Percentiles rank a stretch among this genome's conserved stretches.
Evolutionary conservation across 2,113 vertebrate genomes (phyloP).

Genomic region (Catharus bicknelli): DNA sequence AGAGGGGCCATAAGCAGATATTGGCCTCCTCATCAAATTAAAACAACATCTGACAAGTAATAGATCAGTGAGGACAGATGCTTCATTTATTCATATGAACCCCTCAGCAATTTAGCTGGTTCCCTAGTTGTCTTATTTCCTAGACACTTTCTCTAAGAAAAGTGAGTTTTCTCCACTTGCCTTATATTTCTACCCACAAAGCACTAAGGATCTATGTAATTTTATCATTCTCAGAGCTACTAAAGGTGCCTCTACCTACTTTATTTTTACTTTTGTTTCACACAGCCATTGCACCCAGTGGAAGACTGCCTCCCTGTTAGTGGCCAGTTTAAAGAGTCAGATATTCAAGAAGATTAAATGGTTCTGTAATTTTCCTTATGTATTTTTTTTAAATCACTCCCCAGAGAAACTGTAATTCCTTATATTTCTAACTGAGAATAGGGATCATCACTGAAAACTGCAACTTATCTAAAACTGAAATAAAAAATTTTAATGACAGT

Average conservation of each 20-base stretch:
- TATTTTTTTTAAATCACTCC: background rate
- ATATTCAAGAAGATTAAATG: background rate
- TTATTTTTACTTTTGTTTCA: background rate
- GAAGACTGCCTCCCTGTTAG: background rate
- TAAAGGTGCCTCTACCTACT: background rate
- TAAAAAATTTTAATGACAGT: background rate
- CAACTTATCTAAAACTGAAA: background rate
- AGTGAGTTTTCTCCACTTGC: background rate
- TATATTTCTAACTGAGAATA: background rate
- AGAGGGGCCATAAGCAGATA: background rate
- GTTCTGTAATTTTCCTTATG: background rate
- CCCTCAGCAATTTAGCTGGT: slow-evolving; percentile 27
- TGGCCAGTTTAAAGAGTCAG: background rate
- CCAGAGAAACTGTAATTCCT: background rate
- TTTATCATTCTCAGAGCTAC: background rate
- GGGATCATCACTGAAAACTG: background rate
- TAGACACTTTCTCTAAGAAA: background rate
- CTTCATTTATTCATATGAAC: slow-evolving; percentile 48
- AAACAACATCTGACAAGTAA: slow-evolving; percentile 39
- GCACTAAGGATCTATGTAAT: background rate
- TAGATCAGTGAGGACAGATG: background rate
- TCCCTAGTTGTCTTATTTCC: background rate
- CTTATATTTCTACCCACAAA: background rate
- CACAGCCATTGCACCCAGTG: background rate
- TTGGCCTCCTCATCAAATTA: background rate